Evolutionary conservation across 1,140 invertebrate genomes (phyloP).

Genomic region (Solenopsis fugax): DNA sequence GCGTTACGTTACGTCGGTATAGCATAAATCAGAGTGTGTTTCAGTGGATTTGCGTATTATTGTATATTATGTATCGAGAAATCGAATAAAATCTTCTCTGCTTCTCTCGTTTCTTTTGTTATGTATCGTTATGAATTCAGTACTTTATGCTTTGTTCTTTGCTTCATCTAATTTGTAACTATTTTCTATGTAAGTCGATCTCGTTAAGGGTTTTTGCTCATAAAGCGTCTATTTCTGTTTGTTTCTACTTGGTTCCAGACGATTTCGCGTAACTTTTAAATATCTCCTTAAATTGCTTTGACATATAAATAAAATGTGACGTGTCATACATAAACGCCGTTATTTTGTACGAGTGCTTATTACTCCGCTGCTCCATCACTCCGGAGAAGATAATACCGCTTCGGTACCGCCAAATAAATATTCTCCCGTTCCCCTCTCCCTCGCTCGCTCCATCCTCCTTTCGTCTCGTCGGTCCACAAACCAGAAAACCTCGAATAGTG

Average conservation of each 20-base stretch:
- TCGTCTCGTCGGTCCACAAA: slow-evolving; percentile 48
- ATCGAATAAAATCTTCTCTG: background rate
- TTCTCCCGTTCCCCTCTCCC: slow-evolving; percentile 16
- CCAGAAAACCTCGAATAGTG: slow-evolving; percentile 67
- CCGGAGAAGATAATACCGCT: background rate
- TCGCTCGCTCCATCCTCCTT: background rate
- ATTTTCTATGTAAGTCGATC: background rate
- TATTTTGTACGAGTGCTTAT: slow-evolving; percentile 15
- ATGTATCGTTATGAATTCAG: background rate
- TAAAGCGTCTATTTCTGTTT: background rate
- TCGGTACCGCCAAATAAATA: slow-evolving; percentile 30
- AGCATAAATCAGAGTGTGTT: background rate
- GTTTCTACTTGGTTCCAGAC: background rate
- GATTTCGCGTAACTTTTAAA: background rate
- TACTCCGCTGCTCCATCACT: background rate
- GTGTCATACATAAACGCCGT: background rate
- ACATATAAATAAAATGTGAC: background rate
- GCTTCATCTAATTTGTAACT: background rate
- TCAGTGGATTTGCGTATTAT: background rate
- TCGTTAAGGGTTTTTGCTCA: background rate
- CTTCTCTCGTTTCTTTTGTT: background rate
- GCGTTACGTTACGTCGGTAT: slow-evolving; percentile 9
- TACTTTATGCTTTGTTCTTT: background rate
- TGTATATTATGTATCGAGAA: background rate
- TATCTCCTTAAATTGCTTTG: background rate